phyloP scores from a whole-genome alignment of 2,113 vertebrate species.

The Chauna torquata region DNA sequence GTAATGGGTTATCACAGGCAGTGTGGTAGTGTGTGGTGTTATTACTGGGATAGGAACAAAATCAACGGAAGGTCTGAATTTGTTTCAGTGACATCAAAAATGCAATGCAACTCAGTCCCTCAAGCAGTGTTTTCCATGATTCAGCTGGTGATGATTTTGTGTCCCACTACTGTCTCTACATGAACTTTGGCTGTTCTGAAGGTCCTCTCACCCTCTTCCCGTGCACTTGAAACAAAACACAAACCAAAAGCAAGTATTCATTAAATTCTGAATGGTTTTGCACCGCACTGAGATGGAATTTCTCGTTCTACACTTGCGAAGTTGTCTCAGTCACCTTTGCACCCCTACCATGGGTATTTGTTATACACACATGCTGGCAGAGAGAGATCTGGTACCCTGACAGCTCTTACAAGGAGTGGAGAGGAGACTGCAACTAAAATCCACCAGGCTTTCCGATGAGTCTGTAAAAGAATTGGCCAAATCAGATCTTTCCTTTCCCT shows the following conservation, averaged over 20 bases:
- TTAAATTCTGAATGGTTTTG: neutral
- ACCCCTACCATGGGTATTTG: accelerated
- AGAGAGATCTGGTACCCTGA: neutral
- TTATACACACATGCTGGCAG: neutral
- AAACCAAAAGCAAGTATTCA: neutral
- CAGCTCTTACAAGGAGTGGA: neutral
- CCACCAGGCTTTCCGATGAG: neutral
- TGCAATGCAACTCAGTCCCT: neutral
- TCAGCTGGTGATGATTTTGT: neutral
- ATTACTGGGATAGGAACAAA: neutral
- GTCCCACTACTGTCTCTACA: neutral
- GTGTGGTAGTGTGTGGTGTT: neutral
- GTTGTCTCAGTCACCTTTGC: neutral
- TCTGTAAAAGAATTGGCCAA: neutral
- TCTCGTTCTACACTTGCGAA: neutral
- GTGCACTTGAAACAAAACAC: neutral
- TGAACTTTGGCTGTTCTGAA: neutral
- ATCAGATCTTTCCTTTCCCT: neutral
- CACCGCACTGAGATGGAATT: neutral
- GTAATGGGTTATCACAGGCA: neutral
- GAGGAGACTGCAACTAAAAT: neutral
- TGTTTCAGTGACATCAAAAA: neutral
- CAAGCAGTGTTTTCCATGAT: neutral
- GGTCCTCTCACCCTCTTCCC: neutral
- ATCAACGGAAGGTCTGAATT: neutral